These are phyloP conservation scores for Archivesica marissinica DNA, from an alignment of 1,140 invertebrate species.

Conservation along the genomic window DNA sequence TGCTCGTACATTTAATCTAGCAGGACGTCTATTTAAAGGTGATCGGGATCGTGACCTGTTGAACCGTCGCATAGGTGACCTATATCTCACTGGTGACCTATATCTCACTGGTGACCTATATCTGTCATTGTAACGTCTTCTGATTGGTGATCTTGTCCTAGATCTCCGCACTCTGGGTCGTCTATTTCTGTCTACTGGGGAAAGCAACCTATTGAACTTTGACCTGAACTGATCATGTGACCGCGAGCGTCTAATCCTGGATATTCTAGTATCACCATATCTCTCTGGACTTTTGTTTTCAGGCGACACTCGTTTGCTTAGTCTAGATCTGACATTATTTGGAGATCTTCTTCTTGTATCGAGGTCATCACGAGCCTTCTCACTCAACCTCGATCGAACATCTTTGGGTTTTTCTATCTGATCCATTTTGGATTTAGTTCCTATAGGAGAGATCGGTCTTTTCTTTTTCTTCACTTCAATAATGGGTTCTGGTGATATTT, in stretches of 20 bases:
- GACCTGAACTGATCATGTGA: slow-evolving; percentile 39
- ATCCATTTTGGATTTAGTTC: slow-evolving; percentile 51
- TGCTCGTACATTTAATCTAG: slow-evolving; percentile 27
- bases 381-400: slow-evolving; percentile 44
- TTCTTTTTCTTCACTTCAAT: slow-evolving; percentile 30
- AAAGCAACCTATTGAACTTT: slow-evolving; percentile 19
- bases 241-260: slow-evolving; percentile 34
- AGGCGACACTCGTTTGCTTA: slow-evolving; percentile 53
- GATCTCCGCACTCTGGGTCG: slow-evolving; percentile 9
- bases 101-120: slow-evolving; percentile 21
- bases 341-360: slow-evolving; percentile 11
- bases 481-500: slow-evolving; percentile 24
- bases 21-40: slow-evolving; percentile 25
- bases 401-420: slow-evolving; percentile 31
- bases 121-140: slow-evolving; percentile 25
- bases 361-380: background rate
- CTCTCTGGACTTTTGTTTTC: slow-evolving; percentile 10
- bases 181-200: slow-evolving; percentile 13
- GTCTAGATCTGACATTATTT: slow-evolving; percentile 54
- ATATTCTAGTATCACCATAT: slow-evolving; percentile 26
- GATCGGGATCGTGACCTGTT: slow-evolving; percentile 40
- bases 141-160: slow-evolving; percentile 28
- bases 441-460: slow-evolving; percentile 4
- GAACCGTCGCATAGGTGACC: slow-evolving; percentile 36
- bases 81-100: slow-evolving; percentile 34